These are phyloP conservation scores for Enteromius thamalakanensis DNA, from an alignment of 2,797 vertebrate species.

Conservation along the genomic window DNA sequence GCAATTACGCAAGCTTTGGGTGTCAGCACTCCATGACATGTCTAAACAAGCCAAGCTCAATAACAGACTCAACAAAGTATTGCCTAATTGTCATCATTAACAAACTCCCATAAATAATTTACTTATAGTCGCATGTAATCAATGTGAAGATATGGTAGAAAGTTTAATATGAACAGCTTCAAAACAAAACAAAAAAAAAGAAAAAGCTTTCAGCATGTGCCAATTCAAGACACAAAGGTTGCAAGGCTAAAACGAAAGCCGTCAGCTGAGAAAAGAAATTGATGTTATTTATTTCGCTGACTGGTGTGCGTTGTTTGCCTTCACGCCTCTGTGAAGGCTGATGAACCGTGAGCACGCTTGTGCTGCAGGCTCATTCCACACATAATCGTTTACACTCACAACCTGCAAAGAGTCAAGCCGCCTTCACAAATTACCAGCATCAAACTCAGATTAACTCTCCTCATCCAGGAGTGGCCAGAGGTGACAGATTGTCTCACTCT, in stretches of 20 bases:
- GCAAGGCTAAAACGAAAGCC: constrained; percentile 16
- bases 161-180: not conserved
- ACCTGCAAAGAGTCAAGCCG: constrained; percentile 10
- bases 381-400: constrained; percentile 36
- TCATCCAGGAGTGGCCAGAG: constrained; percentile 41
- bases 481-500: constrained; percentile 26
- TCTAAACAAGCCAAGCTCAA: not conserved
- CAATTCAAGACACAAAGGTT: not conserved
- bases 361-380: constrained; percentile 53
- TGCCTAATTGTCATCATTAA: not conserved
- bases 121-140: not conserved
- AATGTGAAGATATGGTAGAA: not conserved
- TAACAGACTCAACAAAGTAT: not conserved
- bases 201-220: not conserved
- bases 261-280: not conserved
- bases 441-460: constrained; percentile 18
- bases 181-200: too few species aligned
- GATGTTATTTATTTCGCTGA: constrained; percentile 20
- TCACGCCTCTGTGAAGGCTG: constrained; percentile 6
- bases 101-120: not conserved
- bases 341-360: constrained; percentile 3
- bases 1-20: not conserved
- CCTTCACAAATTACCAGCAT: constrained; percentile 43
- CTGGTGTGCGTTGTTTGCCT: constrained; percentile 14
- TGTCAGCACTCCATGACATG: not conserved